Evolutionary conservation across 2,113 vertebrate genomes (phyloP), one percentile per base, ranked within the genome.

Genomic region (Baryphthengus martii): DNA sequence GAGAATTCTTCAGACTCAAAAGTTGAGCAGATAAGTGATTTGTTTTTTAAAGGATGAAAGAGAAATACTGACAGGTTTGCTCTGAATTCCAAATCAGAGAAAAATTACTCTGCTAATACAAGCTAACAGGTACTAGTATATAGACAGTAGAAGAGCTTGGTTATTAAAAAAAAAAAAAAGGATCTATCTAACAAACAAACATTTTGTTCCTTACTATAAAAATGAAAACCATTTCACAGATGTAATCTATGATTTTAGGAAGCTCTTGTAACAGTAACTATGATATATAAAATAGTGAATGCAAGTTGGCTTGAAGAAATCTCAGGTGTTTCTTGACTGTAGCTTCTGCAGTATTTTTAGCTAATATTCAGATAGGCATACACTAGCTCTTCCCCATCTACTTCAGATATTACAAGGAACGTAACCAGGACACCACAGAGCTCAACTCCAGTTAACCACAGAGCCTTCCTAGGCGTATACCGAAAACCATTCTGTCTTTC

Each of bases 351-450:
- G 20, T 59, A 50, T 42, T 87, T 90, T 35, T n/a, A 42, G 56
- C 33, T 88, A 49, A 74, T 28, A 47, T 35, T 25, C 68, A 86
- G 33, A 84, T 53, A 73, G 23, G 47, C 5, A 1, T 56, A 52
- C 80, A 78, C 28, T 67, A 67, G 14, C 14, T 83, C 52, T 84
- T 77, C 76, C 65, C 15, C 53, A 78, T 31, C 65, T 81, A 87
- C 73, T 96, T 95, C 86, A 92, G 91, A 89, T 75, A 93, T 97
- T 63, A 95, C 93, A 78, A 74, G 23, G 33, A 71, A 62, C 52
- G 21, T 42, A 90, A 95, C 80, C 76, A 71, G 74, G 80, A 77
- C 39, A 93, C 76, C 88, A 74, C 86, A 93, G 83, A 92, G 47
- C 45, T 92, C 56, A 77, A 33, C 52, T 67, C 65, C 80, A 90